Base-by-base conservation (phyloP, 2,888 invertebrate genomes). In the Eurois occulta region DNA sequence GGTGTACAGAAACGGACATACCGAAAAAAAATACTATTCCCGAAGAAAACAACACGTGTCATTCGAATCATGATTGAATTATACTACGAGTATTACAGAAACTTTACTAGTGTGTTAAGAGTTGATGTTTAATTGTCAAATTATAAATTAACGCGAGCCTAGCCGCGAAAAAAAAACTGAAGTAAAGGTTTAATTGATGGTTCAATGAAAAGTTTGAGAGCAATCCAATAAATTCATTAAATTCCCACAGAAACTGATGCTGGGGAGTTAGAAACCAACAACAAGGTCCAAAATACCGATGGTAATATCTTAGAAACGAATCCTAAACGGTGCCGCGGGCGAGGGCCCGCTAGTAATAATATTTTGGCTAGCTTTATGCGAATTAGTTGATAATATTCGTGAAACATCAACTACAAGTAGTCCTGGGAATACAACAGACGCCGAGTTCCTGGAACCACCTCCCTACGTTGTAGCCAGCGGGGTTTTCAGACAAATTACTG, bases 401-500 rank as follows among this genome's bases (percentile, higher is more conserved):
- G 78, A 80, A 89, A 86, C 88, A 89, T 85, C 84, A 83, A 83
- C 80, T 71, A 77, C 81, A 83, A 86, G 80, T 74, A 75, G 80
- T 81, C 81, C 75, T 81, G 88, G 88, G 86, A 86, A 85, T 80
- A 85, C 78, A 80, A 81, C 80, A 79, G 83, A 71, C 81, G 81
- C 69, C 68, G 78, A 78, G 79, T 86, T 84, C 80, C 70, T 75
- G 67, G 85, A 81, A 81, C 67, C 79, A 72, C 81, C 79, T 86
- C 85, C 74, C 76, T 79, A 67, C 78, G 78, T 84, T 76, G 81
- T 81, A 81, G 90, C 90, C 91, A 84, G 87, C 81, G 90, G 91
- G 89, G 86, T 88, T 89, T 88, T 86, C 76, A 82, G 77, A 86
- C 86, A 89, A 91, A 89, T 90, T 88, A 87, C 88, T 83, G 83